Conservation (phyloP, 2,113 vertebrate genomes). For the Ploceus nigricollis region DNA sequence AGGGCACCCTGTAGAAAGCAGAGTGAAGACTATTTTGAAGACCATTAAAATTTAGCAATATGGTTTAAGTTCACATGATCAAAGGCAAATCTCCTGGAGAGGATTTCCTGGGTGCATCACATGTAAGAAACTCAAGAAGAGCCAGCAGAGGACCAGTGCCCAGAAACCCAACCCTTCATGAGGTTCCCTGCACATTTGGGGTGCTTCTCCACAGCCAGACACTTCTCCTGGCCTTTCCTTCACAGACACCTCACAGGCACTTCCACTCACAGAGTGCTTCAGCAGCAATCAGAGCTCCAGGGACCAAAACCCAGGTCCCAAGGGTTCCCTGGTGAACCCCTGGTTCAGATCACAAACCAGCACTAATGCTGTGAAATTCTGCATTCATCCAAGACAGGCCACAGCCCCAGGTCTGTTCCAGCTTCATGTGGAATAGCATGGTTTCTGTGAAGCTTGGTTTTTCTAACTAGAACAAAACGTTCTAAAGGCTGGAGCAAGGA, state of each 20-base stretch:
- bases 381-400: not conserved
- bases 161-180: not conserved
- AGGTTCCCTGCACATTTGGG: not conserved
- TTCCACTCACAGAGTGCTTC: not conserved
- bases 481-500: not conserved
- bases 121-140: not conserved
- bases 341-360: not conserved
- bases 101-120: not conserved
- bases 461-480: not conserved
- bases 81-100: not conserved
- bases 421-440: not conserved
- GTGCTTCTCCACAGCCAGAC: not conserved
- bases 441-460: not conserved
- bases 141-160: not conserved
- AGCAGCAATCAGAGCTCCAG: not conserved
- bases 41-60: not conserved
- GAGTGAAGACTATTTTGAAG: rapidly evolving
- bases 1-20: not conserved
- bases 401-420: not conserved
- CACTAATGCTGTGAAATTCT: not conserved
- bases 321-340: not conserved
- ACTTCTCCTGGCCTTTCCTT: not conserved
- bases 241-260: not conserved
- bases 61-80: not conserved
- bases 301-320: not conserved